Evolutionary conservation across 1,140 invertebrate species (phyloP).

Genomic region (Nylanderia fulva): DNA sequence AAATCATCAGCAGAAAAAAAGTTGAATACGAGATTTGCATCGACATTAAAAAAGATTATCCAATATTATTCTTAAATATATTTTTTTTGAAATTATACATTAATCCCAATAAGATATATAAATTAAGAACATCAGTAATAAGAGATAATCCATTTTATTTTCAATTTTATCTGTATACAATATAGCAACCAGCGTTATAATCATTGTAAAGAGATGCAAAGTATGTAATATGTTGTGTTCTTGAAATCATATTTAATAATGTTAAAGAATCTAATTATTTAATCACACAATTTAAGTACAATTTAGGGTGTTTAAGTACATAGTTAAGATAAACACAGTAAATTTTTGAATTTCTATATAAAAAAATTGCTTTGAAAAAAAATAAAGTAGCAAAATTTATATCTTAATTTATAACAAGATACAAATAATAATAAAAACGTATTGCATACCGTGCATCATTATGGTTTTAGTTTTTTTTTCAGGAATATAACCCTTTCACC

Average conservation of each 20-base stretch:
- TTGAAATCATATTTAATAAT: background rate
- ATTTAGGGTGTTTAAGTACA: conserved; percentile 31
- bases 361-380: conserved; percentile 4
- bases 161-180: conserved; percentile 70
- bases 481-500: conserved; percentile 81
- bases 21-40: too few relatives aligned
- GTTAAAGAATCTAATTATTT: background rate
- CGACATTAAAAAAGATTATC: too few relatives aligned
- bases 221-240: conserved; percentile 55
- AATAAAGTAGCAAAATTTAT: background rate
- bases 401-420: background rate
- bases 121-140: conserved; percentile 15
- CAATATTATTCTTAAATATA: background rate
- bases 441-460: conserved; percentile 50
- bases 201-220: conserved; percentile 59
- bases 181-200: conserved; percentile 66
- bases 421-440: conserved; percentile 14
- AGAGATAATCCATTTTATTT: conserved; percentile 69
- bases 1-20: too few relatives aligned
- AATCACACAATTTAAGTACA: conserved; percentile 9
- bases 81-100: background rate
- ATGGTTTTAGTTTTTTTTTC: conserved; percentile 2
- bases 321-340: background rate
- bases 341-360: conserved; percentile 9
- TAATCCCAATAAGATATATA: background rate